Evolutionary conservation across 2,888 invertebrate species (phyloP).

Genomic region (Lasioglossum pauxillum): DNA sequence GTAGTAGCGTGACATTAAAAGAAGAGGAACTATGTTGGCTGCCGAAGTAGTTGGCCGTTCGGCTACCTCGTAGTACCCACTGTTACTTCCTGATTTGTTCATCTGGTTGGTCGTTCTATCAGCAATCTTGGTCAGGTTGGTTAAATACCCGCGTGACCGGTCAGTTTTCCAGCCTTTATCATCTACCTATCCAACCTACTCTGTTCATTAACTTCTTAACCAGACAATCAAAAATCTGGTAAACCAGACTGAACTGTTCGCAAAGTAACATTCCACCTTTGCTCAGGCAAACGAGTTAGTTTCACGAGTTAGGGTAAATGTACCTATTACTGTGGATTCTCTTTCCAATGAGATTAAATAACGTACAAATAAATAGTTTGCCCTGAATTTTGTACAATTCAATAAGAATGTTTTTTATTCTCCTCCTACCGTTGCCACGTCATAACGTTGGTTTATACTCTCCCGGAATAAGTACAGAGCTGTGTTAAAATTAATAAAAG

Average conservation of each 20-base stretch:
- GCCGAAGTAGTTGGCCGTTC: slow-evolving; percentile 36
- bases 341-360: too few species aligned
- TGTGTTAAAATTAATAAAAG: too few species aligned
- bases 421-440: too few species aligned
- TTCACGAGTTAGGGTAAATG: too few species aligned
- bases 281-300: not conserved
- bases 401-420: too few species aligned
- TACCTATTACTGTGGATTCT: too few species aligned
- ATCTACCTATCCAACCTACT: not conserved
- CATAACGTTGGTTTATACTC: too few species aligned
- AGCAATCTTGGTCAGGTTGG: slow-evolving; percentile 27
- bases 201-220: not conserved
- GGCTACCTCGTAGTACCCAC: slow-evolving; percentile 11
- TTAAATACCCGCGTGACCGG: slow-evolving; percentile 27
- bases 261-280: not conserved
- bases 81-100: slow-evolving; percentile 55
- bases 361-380: too few species aligned
- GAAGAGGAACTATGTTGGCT: slow-evolving; percentile 66
- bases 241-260: not conserved
- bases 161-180: slow-evolving; percentile 2
- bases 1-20: slow-evolving; percentile 78
- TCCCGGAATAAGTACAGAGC: too few species aligned
- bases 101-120: slow-evolving; percentile 40
- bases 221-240: not conserved
- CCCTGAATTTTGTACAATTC: too few species aligned